Conservation (phyloP, 2,797 vertebrate genomes). For the Sitta carolinensis region DNA sequence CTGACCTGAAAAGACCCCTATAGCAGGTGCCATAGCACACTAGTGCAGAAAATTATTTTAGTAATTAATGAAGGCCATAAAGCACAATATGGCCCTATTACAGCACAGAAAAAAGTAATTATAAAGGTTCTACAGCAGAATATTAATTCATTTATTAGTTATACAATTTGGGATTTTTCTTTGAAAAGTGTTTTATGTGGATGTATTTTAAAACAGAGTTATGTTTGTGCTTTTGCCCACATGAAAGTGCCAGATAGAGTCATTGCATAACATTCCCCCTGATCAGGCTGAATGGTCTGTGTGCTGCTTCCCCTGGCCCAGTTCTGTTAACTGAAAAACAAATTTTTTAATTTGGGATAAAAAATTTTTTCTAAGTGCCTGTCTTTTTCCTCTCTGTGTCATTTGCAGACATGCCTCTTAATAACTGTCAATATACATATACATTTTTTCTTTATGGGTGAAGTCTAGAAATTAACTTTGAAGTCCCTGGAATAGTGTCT, state of each 20-base stretch:
- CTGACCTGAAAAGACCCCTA: neutral
- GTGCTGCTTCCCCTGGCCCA: neutral
- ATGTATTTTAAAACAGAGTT: neutral
- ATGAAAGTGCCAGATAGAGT: neutral
- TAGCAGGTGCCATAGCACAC: conserved; percentile 3
- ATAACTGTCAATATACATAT: neutral
- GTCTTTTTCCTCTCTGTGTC: neutral
- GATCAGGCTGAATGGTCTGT: neutral
- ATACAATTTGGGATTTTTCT: neutral
- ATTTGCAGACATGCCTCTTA: neutral
- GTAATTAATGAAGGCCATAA: conserved; percentile 49
- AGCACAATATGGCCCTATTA: neutral
- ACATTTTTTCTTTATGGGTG: neutral
- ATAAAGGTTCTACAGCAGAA: neutral
- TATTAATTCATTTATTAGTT: conserved; percentile 14
- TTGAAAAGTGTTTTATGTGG: neutral
- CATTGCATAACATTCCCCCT: neutral
- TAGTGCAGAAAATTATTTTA: conserved; percentile 36
- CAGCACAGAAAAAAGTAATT: conserved; percentile 9
- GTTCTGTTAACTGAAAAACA: neutral
- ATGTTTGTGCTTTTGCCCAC: neutral
- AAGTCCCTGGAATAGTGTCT: neutral
- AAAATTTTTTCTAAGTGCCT: neutral
- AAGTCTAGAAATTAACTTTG: neutral
- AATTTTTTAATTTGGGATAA: neutral